Conservation (phyloP, 2,888 invertebrate species). For the Metopia argyrocephala region DNA sequence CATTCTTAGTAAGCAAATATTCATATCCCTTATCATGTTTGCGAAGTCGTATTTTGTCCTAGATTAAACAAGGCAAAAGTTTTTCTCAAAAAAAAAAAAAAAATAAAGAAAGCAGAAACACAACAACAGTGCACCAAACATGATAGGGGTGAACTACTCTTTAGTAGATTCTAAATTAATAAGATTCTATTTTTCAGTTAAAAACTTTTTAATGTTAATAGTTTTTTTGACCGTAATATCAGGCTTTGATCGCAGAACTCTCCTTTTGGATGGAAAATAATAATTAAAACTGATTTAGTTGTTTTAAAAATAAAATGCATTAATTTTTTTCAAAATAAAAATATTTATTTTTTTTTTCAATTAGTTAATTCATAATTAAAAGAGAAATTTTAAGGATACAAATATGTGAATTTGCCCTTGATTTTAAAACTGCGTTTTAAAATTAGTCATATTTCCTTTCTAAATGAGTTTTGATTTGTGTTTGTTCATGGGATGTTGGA, state of each 20-base stretch:
- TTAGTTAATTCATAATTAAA: conserved; percentile 51
- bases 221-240: not conserved
- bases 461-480: conserved; percentile 22
- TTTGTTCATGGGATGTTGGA: conserved; percentile 6
- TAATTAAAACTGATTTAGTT: not conserved
- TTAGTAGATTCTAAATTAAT: not conserved
- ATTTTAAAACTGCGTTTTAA: conserved; percentile 41
- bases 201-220: not conserved
- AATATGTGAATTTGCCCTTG: conserved; percentile 31
- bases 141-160: no score
- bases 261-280: conserved; percentile 30
- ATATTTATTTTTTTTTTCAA: conserved; percentile 31
- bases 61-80: no score
- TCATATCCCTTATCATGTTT: no score
- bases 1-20: no score
- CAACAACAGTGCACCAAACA: no score
- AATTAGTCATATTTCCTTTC: conserved; percentile 45
- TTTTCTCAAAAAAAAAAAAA: no score
- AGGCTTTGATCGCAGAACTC: conserved; percentile 3
- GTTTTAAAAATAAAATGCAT: not conserved
- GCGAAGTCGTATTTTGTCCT: no score
- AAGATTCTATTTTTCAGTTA: not conserved
- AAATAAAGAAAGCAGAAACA: no score
- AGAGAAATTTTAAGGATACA: conserved; percentile 27
- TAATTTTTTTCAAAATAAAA: conserved; percentile 43